Conservation (phyloP, 2,797 vertebrate genomes). For the Urophycis tenuis region DNA sequence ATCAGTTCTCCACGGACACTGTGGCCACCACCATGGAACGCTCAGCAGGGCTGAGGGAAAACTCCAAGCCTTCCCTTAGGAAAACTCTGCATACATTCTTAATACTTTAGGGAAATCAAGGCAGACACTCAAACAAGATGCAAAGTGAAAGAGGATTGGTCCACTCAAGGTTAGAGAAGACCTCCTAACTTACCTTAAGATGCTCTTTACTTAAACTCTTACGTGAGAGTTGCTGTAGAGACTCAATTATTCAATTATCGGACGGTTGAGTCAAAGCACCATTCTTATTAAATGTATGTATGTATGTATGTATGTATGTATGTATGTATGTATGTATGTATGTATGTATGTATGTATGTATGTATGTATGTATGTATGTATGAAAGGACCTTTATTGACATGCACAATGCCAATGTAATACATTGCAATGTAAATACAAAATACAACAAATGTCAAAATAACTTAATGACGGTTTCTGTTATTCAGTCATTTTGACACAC, state of each 20-base stretch:
- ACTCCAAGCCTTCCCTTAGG: conserved; percentile 51
- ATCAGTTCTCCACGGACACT: conserved; percentile 32
- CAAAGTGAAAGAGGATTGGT: conserved; percentile 60
- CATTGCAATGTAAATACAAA: too few relatives aligned
- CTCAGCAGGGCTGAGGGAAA: conserved; percentile 59
- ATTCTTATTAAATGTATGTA: not conserved
- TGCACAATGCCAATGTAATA: not conserved
- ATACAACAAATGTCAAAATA: not conserved
- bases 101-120: conserved; percentile 72
- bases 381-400: not conserved
- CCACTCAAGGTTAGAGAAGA: conserved; percentile 30
- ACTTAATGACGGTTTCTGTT: too few relatives aligned
- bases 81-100: conserved; percentile 61
- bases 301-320: not conserved
- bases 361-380: not conserved
- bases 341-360: not conserved
- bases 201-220: not conserved
- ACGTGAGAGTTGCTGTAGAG: not conserved
- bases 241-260: not conserved
- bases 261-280: not conserved
- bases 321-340: not conserved
- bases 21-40: conserved; percentile 30
- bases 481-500: too few relatives aligned
- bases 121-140: conserved; percentile 71
- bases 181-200: too few relatives aligned